Percentiles rank a stretch among this genome's conserved stretches.
Conservation (phyloP, 1,140 invertebrate species). For the Anoplolepis gracilipes region DNA sequence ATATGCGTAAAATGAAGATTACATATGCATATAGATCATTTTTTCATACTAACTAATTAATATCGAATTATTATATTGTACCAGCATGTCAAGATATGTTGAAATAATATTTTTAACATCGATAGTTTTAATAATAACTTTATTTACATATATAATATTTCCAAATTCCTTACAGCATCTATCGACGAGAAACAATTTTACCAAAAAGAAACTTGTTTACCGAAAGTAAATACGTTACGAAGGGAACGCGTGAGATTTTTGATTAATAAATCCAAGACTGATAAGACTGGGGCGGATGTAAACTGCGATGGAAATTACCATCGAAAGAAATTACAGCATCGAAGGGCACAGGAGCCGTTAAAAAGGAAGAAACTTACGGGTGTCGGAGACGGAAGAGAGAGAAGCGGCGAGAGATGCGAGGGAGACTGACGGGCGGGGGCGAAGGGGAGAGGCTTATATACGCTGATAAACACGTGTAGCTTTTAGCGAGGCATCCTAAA, state of each 20-base stretch:
- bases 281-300: slow-evolving; percentile 36
- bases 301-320: slow-evolving; percentile 63
- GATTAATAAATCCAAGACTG: slow-evolving; percentile 43
- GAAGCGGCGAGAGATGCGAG: background rate
- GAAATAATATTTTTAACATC: background rate
- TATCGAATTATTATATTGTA: too few relatives aligned
- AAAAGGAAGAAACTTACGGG: slow-evolving; percentile 14
- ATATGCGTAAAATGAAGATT: too few relatives aligned
- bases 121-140: background rate
- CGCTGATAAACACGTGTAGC: slow-evolving; percentile 86
- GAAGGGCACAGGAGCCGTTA: slow-evolving; percentile 72
- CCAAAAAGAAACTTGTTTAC: background rate
- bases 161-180: background rate
- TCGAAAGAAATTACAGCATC: slow-evolving; percentile 76
- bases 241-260: background rate
- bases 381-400: slow-evolving; percentile 17
- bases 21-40: too few relatives aligned
- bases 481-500: slow-evolving; percentile 85
- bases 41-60: too few relatives aligned
- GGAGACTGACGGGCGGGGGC: background rate
- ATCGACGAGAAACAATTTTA: background rate
- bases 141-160: background rate
- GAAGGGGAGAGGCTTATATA: slow-evolving; percentile 66
- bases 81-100: background rate
- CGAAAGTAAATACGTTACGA: background rate